These are phyloP conservation scores for Liposcelis brunnea DNA, from an alignment of 2,888 invertebrate species.

Conservation along the genomic window DNA sequence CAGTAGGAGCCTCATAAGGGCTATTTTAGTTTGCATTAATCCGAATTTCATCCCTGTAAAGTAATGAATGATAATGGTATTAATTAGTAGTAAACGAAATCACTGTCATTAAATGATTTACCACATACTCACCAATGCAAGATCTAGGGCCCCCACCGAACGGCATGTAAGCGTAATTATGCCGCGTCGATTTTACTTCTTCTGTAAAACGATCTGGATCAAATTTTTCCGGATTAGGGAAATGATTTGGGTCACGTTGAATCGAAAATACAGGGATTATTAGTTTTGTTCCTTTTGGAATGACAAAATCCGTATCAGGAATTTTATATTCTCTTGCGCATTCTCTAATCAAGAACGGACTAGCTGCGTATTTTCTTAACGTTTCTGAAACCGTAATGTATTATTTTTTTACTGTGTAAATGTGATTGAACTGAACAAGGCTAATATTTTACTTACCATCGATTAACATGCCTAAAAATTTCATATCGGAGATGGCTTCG, in stretches of 20 bases:
- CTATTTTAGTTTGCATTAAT: slow-evolving; percentile 13
- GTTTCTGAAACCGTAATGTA: slow-evolving; percentile 12
- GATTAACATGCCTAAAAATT: too few species aligned
- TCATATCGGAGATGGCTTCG: too few species aligned
- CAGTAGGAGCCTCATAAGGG: slow-evolving; percentile 10
- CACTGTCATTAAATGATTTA: background rate
- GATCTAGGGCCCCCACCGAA: slow-evolving; percentile 13
- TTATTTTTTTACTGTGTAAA: too few species aligned
- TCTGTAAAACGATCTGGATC: slow-evolving; percentile 12
- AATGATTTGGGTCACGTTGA: slow-evolving; percentile 12
- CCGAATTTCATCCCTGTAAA: slow-evolving; percentile 13
- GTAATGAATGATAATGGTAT: too few species aligned
- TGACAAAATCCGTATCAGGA: background rate
- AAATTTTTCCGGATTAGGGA: slow-evolving; percentile 13
- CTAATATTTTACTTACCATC: too few species aligned
- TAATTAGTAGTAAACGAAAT: background rate
- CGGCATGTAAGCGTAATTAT: slow-evolving; percentile 12
- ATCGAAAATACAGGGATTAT: slow-evolving; percentile 12
- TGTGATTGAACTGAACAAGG: too few species aligned
- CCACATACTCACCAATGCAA: slow-evolving; percentile 11
- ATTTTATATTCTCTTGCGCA: slow-evolving; percentile 8
- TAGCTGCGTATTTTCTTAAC: slow-evolving; percentile 13
- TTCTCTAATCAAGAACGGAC: slow-evolving; percentile 9
- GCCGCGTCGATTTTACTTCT: slow-evolving; percentile 7
- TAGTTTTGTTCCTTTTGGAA: slow-evolving; percentile 10